phyloP scores from a whole-genome alignment of 1,140 invertebrate species.

The Caerostris extrusa region DNA sequence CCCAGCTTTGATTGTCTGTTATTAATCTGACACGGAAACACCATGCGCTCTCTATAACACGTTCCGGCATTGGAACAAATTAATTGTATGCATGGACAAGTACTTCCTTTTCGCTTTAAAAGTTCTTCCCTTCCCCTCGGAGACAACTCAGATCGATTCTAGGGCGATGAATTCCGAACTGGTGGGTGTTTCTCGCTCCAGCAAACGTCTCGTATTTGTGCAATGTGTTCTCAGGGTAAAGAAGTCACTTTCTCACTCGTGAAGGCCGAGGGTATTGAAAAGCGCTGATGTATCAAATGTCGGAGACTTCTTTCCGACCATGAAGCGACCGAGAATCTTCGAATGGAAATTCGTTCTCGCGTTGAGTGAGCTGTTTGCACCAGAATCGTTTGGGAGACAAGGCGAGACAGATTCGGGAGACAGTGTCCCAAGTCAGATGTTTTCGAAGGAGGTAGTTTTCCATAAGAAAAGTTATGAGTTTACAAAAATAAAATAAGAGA shows the following conservation, averaged over 20 bases:
- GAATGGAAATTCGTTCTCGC: slow-evolving; percentile 9
- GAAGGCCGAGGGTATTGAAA: slow-evolving; percentile 3
- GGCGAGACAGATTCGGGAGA: neutral
- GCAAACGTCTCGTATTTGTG: neutral
- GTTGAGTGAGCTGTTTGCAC: slow-evolving; percentile 7
- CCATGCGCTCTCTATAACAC: no score
- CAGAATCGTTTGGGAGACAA: neutral
- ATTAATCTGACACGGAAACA: no score
- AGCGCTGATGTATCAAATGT: neutral
- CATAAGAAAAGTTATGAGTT: no score
- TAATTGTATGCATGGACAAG: no score
- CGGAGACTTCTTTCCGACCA: neutral
- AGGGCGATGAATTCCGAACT: neutral
- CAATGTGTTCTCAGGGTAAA: neutral
- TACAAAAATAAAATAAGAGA: no score
- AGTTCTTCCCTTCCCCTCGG: no score
- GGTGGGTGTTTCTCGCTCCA: no score
- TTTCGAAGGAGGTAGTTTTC: neutral
- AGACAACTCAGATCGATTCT: no score
- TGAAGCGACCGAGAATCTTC: neutral
- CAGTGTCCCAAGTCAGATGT: neutral
- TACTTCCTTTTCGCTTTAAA: no score
- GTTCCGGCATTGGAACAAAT: no score
- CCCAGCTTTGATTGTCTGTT: no score
- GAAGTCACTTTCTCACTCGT: neutral